Conservation (phyloP, 2,113 vertebrate species). For the Alaudala cheleensis region DNA sequence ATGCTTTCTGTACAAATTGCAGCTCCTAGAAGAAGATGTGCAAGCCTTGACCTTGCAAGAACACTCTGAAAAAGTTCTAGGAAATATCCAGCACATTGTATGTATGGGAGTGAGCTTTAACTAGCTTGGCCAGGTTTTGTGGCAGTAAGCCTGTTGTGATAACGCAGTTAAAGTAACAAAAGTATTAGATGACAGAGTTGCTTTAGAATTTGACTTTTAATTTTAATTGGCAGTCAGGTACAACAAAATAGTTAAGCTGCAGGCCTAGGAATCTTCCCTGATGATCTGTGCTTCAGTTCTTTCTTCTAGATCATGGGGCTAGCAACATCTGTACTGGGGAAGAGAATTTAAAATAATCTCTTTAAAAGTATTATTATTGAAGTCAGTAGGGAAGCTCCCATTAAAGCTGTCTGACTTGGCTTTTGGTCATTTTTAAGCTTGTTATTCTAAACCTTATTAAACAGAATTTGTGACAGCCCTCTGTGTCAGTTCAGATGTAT, state of each 20-base stretch:
- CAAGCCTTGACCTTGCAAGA: neutral
- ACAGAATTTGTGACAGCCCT: neutral
- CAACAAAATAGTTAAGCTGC: neutral
- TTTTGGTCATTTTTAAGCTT: neutral
- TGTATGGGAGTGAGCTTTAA: neutral
- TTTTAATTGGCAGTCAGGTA: neutral
- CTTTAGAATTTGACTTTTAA: neutral
- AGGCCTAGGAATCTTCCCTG: neutral
- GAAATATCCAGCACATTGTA: neutral
- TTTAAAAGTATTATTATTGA: neutral
- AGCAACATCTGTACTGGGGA: neutral
- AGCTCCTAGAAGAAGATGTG: neutral
- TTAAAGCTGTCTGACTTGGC: neutral
- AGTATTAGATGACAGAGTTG: neutral
- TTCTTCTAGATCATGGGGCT: neutral
- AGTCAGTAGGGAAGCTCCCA: neutral
- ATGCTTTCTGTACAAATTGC: neutral
- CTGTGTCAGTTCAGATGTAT: neutral
- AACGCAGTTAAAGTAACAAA: neutral
- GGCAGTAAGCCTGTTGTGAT: neutral
- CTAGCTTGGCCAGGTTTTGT: neutral
- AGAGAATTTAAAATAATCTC: neutral
- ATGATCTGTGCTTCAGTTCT: neutral
- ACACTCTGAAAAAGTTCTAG: neutral
- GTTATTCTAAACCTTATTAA: neutral